Percentiles rank a stretch among this genome's conserved stretches.
These are phyloP conservation scores for Sarcoramphus papa DNA, from an alignment of 2,797 vertebrate genomes.

Conservation along the genomic window DNA sequence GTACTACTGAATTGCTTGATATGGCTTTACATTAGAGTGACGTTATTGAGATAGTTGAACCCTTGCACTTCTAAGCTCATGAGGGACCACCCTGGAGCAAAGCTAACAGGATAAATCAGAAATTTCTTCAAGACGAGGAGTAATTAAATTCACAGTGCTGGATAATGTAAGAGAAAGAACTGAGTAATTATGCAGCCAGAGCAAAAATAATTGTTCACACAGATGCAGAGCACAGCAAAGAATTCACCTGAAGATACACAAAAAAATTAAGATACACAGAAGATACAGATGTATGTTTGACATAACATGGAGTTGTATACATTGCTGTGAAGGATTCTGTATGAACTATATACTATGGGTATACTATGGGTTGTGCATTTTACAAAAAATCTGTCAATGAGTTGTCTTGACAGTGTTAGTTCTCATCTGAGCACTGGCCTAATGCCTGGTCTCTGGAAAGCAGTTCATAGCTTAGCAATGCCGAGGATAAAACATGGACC, in stretches of 20 bases:
- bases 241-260: not conserved
- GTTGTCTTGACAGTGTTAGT: not conserved
- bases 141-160: conserved; percentile 26
- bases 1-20: not conserved
- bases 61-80: not conserved
- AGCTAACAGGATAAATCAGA: conserved; percentile 16
- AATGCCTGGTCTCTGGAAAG: not conserved
- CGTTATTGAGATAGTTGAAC: not conserved
- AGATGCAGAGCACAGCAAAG: not conserved
- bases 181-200: not conserved
- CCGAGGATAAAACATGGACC: not conserved
- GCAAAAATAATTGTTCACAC: not conserved
- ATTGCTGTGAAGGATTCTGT: not conserved
- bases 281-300: not conserved
- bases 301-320: not conserved
- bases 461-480: not conserved
- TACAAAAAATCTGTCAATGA: not conserved
- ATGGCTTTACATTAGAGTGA: not conserved
- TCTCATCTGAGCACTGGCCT: not conserved
- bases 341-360: not conserved
- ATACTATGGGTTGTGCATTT: not conserved
- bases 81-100: not conserved
- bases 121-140: conserved; percentile 15
- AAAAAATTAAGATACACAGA: not conserved
- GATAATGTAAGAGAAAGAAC: not conserved